These are phyloP conservation scores for Colletes collaris DNA, from an alignment of 2,888 invertebrate species.

Conservation along the genomic window DNA sequence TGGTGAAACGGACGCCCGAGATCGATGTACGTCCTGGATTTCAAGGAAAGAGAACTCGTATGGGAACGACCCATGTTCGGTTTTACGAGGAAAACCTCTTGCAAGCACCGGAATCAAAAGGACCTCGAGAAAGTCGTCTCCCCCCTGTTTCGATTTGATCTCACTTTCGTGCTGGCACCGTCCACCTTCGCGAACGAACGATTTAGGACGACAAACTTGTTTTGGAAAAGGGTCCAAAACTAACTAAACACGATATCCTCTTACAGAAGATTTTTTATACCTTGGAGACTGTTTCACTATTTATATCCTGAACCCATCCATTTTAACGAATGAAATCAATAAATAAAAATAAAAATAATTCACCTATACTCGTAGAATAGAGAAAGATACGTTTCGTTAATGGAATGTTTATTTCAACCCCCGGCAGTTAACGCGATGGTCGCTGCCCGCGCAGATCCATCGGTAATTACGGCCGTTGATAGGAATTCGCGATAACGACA, in stretches of 20 bases:
- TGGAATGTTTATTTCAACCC: not conserved
- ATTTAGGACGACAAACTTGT: not conserved
- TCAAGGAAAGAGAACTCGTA: constrained; percentile 41
- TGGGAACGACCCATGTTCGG: not conserved
- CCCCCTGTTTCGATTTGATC: not conserved
- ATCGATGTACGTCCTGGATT: constrained; percentile 63
- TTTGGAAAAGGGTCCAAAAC: no score
- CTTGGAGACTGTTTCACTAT: no score
- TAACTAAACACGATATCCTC: no score
- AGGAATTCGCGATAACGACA: constrained; percentile 55
- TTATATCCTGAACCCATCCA: no score
- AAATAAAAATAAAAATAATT: no score
- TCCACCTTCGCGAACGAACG: not conserved
- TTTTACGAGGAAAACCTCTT: constrained; percentile 30
- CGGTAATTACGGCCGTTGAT: constrained; percentile 48
- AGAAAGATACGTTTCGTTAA: no score
- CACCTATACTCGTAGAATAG: no score
- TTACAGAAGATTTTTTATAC: no score
- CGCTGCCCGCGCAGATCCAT: constrained; percentile 38
- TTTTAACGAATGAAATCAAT: no score
- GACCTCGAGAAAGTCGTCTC: constrained; percentile 36
- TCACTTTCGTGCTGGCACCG: constrained; percentile 18
- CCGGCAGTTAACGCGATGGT: not conserved
- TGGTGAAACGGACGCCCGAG: constrained; percentile 56
- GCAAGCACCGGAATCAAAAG: constrained; percentile 21